These are phyloP conservation scores for Halocaridina rubra DNA, from an alignment of 2,888 invertebrate species.

Conservation along the genomic window DNA sequence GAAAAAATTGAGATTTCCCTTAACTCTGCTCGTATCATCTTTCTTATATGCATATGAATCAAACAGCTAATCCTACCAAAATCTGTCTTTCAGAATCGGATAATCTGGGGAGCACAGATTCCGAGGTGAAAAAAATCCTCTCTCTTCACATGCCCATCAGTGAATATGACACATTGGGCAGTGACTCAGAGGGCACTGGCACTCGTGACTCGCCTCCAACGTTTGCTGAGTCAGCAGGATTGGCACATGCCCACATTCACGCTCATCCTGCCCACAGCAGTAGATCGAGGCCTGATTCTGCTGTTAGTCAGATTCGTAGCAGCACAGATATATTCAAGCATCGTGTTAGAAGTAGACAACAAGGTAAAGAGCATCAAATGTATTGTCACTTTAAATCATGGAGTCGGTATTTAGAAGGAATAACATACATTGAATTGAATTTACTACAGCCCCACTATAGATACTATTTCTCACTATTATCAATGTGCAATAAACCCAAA, in stretches of 20 bases:
- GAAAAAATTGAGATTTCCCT: too few species aligned
- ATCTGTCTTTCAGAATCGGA: constrained; percentile 80
- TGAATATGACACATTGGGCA: constrained; percentile 88
- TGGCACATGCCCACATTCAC: constrained; percentile 68
- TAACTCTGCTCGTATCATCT: background rate
- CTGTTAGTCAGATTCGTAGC: constrained; percentile 65
- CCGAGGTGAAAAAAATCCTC: constrained; percentile 93
- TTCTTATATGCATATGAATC: too few species aligned
- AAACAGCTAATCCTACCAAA: too few species aligned
- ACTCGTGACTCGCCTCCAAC: constrained; percentile 70
- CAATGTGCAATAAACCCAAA: too few species aligned
- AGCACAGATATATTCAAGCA: constrained; percentile 66
- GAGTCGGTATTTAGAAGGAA: too few species aligned
- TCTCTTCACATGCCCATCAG: constrained; percentile 92
- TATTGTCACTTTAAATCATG: too few species aligned
- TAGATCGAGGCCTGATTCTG: constrained; percentile 69
- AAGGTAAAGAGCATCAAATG: too few species aligned
- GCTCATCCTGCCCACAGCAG: constrained; percentile 67
- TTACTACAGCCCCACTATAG: too few species aligned
- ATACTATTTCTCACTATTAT: too few species aligned
- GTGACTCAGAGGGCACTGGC: constrained; percentile 78
- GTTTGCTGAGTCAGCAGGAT: constrained; percentile 69
- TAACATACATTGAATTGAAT: too few species aligned
- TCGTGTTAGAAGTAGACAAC: constrained; percentile 54
- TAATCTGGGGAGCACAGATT: constrained; percentile 94